Evolutionary conservation across 2,888 invertebrate species (phyloP).

Genomic region (Scotopteryx bipunctaria): DNA sequence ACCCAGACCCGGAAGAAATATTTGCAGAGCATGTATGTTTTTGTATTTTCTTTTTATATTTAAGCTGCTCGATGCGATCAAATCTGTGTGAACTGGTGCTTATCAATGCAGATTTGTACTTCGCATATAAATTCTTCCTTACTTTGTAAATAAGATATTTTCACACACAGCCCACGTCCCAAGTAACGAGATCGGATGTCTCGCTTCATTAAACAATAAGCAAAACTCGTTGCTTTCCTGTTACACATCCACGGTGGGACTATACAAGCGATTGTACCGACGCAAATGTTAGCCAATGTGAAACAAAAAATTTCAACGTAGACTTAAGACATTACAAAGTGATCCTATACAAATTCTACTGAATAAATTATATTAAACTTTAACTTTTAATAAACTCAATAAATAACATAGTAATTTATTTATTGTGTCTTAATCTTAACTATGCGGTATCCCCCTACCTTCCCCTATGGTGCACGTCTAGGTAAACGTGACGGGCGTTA

Average conservation of each 20-base stretch:
- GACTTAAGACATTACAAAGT: no score
- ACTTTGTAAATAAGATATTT: conserved; percentile 20
- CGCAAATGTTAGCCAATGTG: background rate
- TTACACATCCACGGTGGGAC: conserved; percentile 33
- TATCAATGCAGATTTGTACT: background rate
- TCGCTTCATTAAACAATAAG: conserved; percentile 51
- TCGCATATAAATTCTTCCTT: conserved; percentile 24
- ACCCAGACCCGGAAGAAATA: no score
- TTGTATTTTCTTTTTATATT: no score
- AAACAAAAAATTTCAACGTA: background rate
- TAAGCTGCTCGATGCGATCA: background rate
- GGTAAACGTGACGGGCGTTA: no score
- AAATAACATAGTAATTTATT: no score
- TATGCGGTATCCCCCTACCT: no score
- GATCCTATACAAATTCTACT: no score
- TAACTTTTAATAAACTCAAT: no score
- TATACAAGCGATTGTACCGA: conserved; percentile 1
- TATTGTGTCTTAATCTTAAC: no score
- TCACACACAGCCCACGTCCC: conserved; percentile 38
- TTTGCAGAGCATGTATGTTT: no score
- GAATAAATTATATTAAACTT: no score
- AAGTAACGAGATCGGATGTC: conserved; percentile 36
- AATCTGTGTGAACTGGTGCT: background rate
- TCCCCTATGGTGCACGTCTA: no score
- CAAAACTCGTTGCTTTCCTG: conserved; percentile 41